Evolutionary conservation across 1,140 invertebrate genomes (phyloP).

Genomic region (Globodera rostochiensis): DNA sequence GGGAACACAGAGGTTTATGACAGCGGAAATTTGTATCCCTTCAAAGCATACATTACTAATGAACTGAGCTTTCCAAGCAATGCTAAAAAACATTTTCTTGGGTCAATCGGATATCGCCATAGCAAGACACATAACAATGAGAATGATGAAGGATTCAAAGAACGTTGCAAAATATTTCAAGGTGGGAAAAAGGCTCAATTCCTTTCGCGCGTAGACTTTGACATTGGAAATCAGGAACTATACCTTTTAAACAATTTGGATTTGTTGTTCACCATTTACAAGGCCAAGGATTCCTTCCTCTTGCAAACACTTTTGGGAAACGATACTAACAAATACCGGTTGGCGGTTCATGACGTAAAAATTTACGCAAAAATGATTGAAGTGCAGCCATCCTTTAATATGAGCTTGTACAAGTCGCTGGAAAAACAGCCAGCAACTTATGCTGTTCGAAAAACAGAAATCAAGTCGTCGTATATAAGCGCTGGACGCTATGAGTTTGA

Average conservation of each 20-base stretch:
- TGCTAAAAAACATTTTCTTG: constrained; percentile 19
- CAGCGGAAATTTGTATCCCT: constrained; percentile 7
- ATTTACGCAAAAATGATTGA: not conserved
- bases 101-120: not conserved
- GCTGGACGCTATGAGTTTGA: constrained; percentile 26
- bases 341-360: constrained; percentile 13
- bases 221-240: constrained; percentile 29
- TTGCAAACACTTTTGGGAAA: not conserved
- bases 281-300: constrained; percentile 7
- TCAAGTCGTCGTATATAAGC: constrained; percentile 7
- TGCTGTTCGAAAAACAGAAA: constrained; percentile 16
- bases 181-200: constrained; percentile 21
- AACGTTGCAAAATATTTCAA: constrained; percentile 17
- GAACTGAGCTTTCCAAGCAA: constrained; percentile 19
- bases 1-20: constrained; percentile 28
- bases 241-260: not conserved
- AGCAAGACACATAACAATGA: not conserved
- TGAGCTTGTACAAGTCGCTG: not conserved
- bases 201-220: constrained; percentile 36
- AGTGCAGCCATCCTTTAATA: too few species aligned
- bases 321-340: not conserved
- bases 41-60: constrained; percentile 5
- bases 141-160: constrained; percentile 1
- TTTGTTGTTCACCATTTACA: constrained; percentile 31
- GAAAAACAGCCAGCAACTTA: constrained; percentile 17